Evolutionary conservation across 2,888 invertebrate species (phyloP).

Genomic region (Stomorhina lunata): DNA sequence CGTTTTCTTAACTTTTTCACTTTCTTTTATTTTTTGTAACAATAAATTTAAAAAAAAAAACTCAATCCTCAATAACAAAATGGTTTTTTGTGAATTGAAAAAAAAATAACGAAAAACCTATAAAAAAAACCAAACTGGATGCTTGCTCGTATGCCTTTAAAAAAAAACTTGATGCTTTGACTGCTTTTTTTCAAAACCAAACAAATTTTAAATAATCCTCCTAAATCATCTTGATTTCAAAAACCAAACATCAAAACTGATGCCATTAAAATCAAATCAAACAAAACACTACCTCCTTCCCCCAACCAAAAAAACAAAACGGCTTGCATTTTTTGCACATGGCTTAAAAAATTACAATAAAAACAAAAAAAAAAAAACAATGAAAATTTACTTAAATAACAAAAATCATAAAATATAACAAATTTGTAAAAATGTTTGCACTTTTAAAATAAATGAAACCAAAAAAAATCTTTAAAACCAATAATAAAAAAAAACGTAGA

Average conservation of each 20-base stretch:
- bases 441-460: constrained; percentile 30
- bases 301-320: constrained; percentile 43
- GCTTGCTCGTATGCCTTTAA: constrained; percentile 59
- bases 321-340: constrained; percentile 62
- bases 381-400: constrained; percentile 23
- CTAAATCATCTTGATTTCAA: constrained; percentile 42
- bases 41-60: constrained; percentile 20
- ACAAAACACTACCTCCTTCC: constrained; percentile 53
- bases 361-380: background rate
- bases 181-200: constrained; percentile 38
- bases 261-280: constrained; percentile 41
- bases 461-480: constrained; percentile 22
- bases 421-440: constrained; percentile 59
- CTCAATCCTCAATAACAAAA: constrained; percentile 36
- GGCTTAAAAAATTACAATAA: too few relatives aligned
- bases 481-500: constrained; percentile 68
- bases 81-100: constrained; percentile 40
- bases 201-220: constrained; percentile 15
- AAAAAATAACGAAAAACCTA: constrained; percentile 8
- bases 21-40: constrained; percentile 44
- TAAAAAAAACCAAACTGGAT: constrained; percentile 43
- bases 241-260: constrained; percentile 43
- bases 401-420: constrained; percentile 7
- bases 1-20: constrained; percentile 62
- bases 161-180: constrained; percentile 55